A percentile compares a stretch with the other conserved stretches of the same genome.
Conservation (phyloP, 2,113 vertebrate genomes). For the Acrocephalus kingi region DNA sequence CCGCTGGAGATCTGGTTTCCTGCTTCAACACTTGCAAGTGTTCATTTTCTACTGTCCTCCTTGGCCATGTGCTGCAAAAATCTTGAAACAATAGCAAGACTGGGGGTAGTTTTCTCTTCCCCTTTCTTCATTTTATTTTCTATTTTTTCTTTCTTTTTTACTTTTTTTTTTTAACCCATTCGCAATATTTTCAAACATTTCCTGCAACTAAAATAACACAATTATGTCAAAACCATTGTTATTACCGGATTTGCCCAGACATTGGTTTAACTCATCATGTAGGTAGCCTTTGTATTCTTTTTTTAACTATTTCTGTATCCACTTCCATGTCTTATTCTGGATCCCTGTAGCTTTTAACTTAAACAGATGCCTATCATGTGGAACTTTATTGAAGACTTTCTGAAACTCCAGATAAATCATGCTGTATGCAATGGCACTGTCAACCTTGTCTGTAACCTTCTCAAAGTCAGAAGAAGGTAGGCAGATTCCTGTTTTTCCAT, state of each 20-base stretch:
- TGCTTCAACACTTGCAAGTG: conserved; percentile 50
- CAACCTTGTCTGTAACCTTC: conserved; percentile 76
- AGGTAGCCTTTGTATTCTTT: conserved; percentile 20
- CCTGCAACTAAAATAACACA: conserved; percentile 22
- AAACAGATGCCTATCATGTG: conserved; percentile 75
- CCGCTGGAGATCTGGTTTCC: conserved; percentile 48
- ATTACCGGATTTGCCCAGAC: conserved; percentile 26
- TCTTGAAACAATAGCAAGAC: conserved; percentile 65
- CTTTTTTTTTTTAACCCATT: neutral
- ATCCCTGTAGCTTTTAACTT: conserved; percentile 65
- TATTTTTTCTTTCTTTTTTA: neutral
- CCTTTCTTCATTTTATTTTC: neutral
- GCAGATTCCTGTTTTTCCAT: conserved; percentile 15
- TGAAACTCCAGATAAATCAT: conserved; percentile 79
- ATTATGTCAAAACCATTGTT: conserved; percentile 27
- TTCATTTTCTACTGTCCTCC: conserved; percentile 63
- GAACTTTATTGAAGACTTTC: conserved; percentile 78
- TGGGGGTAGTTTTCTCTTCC: conserved; percentile 9
- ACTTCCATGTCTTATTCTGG: conserved; percentile 43
- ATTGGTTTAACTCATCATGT: conserved; percentile 13
- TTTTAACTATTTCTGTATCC: conserved; percentile 63
- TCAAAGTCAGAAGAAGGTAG: conserved; percentile 76
- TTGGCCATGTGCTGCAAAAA: conserved; percentile 57
- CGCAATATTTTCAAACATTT: conserved; percentile 44
- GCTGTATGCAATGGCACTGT: conserved; percentile 63